Percentiles rank a stretch among this genome's conserved stretches.
Evolutionary conservation across 2,113 vertebrate genomes (phyloP).

Genomic region (Oncorhynchus kisutch): DNA sequence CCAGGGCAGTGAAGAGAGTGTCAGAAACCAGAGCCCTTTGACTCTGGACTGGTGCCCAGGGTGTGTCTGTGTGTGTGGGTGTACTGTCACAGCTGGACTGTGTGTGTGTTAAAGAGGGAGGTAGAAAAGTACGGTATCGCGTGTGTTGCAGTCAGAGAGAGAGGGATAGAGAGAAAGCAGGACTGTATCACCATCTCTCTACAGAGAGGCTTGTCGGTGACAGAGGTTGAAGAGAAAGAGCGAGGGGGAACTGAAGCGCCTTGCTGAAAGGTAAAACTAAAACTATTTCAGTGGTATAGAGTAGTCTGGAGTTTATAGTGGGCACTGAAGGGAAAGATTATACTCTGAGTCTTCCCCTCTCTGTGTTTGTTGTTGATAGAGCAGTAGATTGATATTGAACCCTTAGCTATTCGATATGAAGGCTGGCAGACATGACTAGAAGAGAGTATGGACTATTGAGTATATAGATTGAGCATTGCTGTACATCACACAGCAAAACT

Average conservation of each 20-base stretch:
- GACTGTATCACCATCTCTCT: slow-evolving; percentile 39
- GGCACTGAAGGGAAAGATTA: too few species aligned
- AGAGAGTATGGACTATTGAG: background rate
- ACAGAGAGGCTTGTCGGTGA: slow-evolving; percentile 44
- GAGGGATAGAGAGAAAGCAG: slow-evolving; percentile 15
- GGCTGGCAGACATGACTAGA: too few species aligned
- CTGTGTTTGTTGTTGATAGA: too few species aligned
- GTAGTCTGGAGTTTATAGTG: background rate
- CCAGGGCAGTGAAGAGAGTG: slow-evolving; percentile 32
- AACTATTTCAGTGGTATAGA: background rate
- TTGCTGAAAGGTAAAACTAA: slow-evolving; percentile 69
- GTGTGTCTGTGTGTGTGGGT: slow-evolving; percentile 10
- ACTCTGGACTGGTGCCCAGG: slow-evolving; percentile 25
- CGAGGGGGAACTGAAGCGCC: slow-evolving; percentile 59
- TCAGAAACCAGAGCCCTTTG: slow-evolving; percentile 30
- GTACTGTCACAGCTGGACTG: background rate
- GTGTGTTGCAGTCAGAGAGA: slow-evolving; percentile 20
- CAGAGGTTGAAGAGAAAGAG: slow-evolving; percentile 36
- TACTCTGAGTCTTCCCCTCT: too few species aligned
- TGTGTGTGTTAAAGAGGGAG: background rate
- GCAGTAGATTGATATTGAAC: too few species aligned
- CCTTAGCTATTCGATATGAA: too few species aligned
- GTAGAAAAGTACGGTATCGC: slow-evolving; percentile 13
- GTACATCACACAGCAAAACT: background rate
- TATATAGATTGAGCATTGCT: background rate